Evolutionary conservation across 2,113 vertebrate genomes (phyloP), one percentile per base, ranked within the genome.

Genomic region (Phalacrocorax brasilianus): DNA sequence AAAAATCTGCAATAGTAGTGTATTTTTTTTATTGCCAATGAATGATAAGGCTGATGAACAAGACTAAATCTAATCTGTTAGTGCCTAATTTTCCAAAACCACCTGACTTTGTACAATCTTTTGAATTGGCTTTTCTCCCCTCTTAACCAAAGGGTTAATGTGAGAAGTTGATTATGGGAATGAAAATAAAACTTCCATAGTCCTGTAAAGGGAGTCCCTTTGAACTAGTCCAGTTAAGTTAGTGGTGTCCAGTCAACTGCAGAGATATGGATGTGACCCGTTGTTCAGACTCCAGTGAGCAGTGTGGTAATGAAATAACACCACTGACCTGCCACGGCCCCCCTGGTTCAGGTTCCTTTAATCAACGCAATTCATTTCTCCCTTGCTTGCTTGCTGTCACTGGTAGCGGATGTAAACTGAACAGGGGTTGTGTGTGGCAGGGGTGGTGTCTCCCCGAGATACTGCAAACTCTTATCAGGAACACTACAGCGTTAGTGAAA

Each of bases 331-430:
- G 45, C 88, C 88, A 72, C 0, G 17, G 95, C 56, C 88, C 87
- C 89, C 88, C 88, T 86, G 89, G 63, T 65, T 97, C 88, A 91
- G 85, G 68, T 89, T 95, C 93, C 91, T 97, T 97, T 97, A 96
- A 97, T 97, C 97, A 97, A 75, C 1, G 0, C 95, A 80, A 96
- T 97, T 97, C 95, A 91, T 93, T 97, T 97, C 93, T 95, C 88
- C 95, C 87, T 84, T 97, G 89, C 95, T 97, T 95, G 68, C 89
- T 92, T 2, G 88, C 95, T 97, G 95, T 97, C 96, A 97, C 55
- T 42, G 53, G 63, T 10, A 68, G 94, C 70, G 74, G 94, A 97
- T 96, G 93, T 80, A 88, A 96, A 85, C 11, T 14, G 80, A 93
- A 92, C 89, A 58, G 62, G 81, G 85, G 53, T 4, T 86, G 75